Percentiles rank a stretch among this genome's conserved stretches.
These are phyloP conservation scores for Nipponia nippon DNA, from an alignment of 2,113 vertebrate species.

Conservation along the genomic window DNA sequence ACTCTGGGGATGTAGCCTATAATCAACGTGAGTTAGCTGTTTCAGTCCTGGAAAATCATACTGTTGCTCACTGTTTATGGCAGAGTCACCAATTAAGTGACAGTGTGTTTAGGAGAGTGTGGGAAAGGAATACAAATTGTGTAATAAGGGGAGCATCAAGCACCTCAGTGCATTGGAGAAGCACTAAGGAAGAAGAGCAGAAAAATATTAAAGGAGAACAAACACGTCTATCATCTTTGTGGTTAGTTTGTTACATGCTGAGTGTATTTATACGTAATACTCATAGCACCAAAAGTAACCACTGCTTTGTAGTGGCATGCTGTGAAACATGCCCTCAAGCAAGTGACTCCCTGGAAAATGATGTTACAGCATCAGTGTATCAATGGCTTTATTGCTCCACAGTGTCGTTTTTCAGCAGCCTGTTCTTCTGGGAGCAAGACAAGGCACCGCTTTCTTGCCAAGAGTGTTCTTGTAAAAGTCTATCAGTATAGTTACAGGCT, in stretches of 20 bases:
- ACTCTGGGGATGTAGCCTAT: not conserved
- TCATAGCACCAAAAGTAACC: constrained; percentile 42
- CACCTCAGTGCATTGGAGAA: not conserved
- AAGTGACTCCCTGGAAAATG: constrained; percentile 23
- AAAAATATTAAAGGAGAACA: not conserved
- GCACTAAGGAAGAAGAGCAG: not conserved
- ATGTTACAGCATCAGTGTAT: constrained; percentile 27
- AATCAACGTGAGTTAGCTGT: not conserved
- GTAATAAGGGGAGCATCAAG: not conserved
- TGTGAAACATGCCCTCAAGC: constrained; percentile 48
- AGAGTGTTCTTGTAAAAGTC: constrained; percentile 10
- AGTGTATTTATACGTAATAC: constrained; percentile 34
- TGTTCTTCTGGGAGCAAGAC: constrained; percentile 23
- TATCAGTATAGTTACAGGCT: not conserved
- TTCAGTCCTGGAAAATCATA: not conserved
- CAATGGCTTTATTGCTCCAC: constrained; percentile 31
- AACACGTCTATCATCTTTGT: not conserved
- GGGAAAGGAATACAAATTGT: not conserved
- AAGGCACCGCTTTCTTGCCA: not conserved
- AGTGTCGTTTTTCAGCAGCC: constrained; percentile 6
- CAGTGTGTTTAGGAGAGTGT: not conserved
- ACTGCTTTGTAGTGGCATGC: constrained; percentile 5
- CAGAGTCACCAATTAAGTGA: not conserved
- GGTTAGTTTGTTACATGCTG: constrained; percentile 17
- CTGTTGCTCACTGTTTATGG: not conserved